Conservation (phyloP, 2,888 invertebrate genomes). For the Stomorhina lunata region DNA sequence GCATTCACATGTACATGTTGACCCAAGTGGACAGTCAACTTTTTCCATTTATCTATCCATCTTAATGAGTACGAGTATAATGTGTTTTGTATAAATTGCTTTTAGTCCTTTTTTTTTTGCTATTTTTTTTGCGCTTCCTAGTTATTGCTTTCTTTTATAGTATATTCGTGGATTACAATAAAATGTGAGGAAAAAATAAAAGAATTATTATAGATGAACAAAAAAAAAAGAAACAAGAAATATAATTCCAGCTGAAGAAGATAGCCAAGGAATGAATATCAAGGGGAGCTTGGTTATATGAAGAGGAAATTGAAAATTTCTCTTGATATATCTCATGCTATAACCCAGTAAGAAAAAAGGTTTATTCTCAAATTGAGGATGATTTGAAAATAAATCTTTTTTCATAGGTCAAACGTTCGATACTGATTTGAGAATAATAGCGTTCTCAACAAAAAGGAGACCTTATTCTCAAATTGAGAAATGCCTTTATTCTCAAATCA, state of each 20-base stretch:
- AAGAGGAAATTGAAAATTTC: neutral
- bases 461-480: no score
- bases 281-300: neutral
- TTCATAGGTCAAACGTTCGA: no score
- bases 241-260: neutral
- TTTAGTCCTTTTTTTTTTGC: constrained; percentile 38
- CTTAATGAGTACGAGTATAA: constrained; percentile 61
- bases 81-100: constrained; percentile 63
- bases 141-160: neutral
- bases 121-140: neutral
- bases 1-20: constrained; percentile 32
- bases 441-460: no score
- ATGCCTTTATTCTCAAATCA: no score
- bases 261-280: neutral
- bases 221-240: neutral
- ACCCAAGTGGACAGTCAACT: constrained; percentile 52
- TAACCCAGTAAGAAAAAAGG: no score
- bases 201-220: constrained; percentile 14
- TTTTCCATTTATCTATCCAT: constrained; percentile 57
- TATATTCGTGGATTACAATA: constrained; percentile 33
- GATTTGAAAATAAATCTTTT: no score
- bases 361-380: no score
- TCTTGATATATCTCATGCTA: no score
- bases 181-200: constrained; percentile 24
- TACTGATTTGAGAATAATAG: no score